Evolutionary conservation across 2,797 vertebrate genomes (phyloP).

Genomic region (Hydrophis major): DNA sequence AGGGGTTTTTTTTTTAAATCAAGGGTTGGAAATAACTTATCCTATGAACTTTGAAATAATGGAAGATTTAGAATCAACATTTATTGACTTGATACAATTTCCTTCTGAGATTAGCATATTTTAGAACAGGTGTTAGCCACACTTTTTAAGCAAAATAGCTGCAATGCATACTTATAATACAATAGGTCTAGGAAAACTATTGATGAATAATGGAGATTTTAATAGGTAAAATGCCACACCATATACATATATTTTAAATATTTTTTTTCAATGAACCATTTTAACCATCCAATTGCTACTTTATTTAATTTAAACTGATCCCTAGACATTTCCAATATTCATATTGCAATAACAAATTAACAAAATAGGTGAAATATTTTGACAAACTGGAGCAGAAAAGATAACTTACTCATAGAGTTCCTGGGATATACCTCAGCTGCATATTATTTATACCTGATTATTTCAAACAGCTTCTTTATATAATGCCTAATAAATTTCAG

Average conservation of each 20-base stretch:
- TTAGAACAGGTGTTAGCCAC: no score
- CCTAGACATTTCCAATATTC: not conserved
- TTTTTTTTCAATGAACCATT: not conserved
- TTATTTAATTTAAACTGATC: not conserved
- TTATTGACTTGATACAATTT: not conserved
- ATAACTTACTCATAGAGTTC: not conserved
- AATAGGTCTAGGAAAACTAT: not conserved
- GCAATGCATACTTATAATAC: not conserved
- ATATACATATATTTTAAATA: not conserved
- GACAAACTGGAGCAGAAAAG: not conserved
- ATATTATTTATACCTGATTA: not conserved
- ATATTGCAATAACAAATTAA: not conserved
- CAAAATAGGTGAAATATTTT: not conserved
- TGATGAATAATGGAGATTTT: not conserved
- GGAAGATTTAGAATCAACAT: not conserved
- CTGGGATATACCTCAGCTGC: not conserved
- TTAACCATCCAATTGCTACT: not conserved
- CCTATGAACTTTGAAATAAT: not conserved
- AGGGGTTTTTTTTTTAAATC: not conserved
- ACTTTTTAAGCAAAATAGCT: not conserved
- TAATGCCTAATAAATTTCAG: not conserved
- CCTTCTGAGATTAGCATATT: not conserved
- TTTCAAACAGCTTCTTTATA: not conserved
- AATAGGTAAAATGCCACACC: not conserved
- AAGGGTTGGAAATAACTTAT: not conserved